phyloP scores from a whole-genome alignment of 1,140 invertebrate genomes.

The Dendrolimus kikuchii region DNA sequence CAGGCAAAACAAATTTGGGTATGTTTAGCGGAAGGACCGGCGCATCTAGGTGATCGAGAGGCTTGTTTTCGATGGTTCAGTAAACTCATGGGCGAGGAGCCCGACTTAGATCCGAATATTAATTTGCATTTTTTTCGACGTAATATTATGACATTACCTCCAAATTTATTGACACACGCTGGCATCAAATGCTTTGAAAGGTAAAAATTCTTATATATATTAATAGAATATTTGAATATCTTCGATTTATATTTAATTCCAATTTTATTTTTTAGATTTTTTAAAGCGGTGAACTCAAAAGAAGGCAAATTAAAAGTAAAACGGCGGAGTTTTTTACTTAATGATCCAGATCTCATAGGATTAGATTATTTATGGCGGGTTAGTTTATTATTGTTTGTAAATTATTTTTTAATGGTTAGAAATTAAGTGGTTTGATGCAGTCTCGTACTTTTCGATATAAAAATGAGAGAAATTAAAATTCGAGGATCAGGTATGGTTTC shows the following conservation, averaged over 20 bases:
- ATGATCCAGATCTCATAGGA: slow-evolving; percentile 93
- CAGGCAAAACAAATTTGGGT: slow-evolving; percentile 97
- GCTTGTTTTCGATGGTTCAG: slow-evolving; percentile 99
- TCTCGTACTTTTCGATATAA: too few relatives aligned
- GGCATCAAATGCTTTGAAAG: slow-evolving; percentile 90
- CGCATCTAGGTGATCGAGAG: slow-evolving; percentile 93
- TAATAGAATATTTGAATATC: slow-evolving; percentile 1
- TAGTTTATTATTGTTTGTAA: slow-evolving; percentile 30
- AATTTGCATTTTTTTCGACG: slow-evolving; percentile 97
- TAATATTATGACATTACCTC: slow-evolving; percentile 94
- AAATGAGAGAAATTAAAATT: too few relatives aligned
- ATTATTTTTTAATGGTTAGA: slow-evolving; percentile 4
- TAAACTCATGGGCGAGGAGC: slow-evolving; percentile 98
- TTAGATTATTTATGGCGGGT: slow-evolving; percentile 97
- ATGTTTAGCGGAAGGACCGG: slow-evolving; percentile 93
- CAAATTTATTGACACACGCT: slow-evolving; percentile 92
- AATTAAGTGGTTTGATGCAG: too few relatives aligned
- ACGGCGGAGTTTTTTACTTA: slow-evolving; percentile 84
- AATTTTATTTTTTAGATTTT: slow-evolving; percentile 80
- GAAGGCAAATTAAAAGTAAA: slow-evolving; percentile 94
- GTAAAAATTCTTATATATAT: slow-evolving; percentile 25
- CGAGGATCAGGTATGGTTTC: not conserved
- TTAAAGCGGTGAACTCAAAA: slow-evolving; percentile 97
- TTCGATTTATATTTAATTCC: slow-evolving; percentile 4
- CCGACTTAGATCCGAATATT: slow-evolving; percentile 96